Conservation (phyloP, 2,797 vertebrate species). For the Silurus lanzhouensis region DNA sequence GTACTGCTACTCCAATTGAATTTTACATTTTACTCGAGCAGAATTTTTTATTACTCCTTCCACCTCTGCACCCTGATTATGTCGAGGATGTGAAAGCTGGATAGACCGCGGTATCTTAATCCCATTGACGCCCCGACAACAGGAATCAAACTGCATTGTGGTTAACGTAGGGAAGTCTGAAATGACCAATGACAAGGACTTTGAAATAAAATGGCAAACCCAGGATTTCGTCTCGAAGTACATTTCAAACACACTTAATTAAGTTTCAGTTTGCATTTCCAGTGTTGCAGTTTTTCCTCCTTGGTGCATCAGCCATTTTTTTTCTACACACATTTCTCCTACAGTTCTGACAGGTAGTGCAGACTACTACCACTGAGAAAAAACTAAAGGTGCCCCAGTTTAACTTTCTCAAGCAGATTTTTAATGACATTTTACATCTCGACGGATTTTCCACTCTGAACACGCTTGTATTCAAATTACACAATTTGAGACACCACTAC, state of each 20-base stretch:
- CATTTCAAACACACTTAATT: neutral
- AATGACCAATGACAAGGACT: neutral
- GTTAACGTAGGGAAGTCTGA: neutral
- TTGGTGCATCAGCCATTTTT: neutral
- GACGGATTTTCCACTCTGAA: no score
- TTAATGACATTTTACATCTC: neutral
- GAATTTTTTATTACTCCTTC: no score
- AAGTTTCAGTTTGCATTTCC: neutral
- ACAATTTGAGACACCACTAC: neutral
- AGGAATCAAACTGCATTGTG: neutral
- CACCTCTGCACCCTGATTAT: neutral
- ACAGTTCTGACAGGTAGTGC: neutral
- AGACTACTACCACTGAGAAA: neutral
- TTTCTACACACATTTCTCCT: neutral
- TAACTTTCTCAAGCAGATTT: neutral
- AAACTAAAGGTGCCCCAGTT: neutral
- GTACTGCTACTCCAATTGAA: no score
- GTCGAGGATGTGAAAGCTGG: neutral
- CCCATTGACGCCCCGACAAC: neutral
- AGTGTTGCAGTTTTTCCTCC: neutral
- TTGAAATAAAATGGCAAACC: neutral
- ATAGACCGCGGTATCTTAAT: neutral
- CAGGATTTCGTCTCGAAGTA: neutral
- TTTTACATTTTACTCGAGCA: no score
- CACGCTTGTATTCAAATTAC: neutral